phyloP scores from a whole-genome alignment of 2,888 invertebrate genomes.

The Gymnocheta viridis region DNA sequence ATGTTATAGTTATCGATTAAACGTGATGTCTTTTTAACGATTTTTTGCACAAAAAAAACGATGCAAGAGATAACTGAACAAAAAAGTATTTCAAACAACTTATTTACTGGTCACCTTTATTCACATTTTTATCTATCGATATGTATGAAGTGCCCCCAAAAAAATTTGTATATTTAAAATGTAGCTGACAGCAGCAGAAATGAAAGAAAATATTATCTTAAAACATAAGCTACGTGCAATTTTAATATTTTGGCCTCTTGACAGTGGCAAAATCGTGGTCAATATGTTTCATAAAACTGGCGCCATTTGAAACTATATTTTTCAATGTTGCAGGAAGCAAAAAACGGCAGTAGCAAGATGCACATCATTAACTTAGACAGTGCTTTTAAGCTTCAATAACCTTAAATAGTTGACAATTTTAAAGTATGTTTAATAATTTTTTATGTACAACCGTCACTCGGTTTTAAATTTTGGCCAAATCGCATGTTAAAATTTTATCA shows the following conservation, averaged over 20 bases:
- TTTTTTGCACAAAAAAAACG: no score
- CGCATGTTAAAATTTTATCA: neutral
- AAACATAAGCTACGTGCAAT: slow-evolving; percentile 63
- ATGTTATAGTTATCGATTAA: no score
- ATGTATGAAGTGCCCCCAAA: slow-evolving; percentile 33
- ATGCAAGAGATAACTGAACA: no score
- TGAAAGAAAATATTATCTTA: slow-evolving; percentile 48
- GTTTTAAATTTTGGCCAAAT: slow-evolving; percentile 1
- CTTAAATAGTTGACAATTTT: slow-evolving; percentile 12
- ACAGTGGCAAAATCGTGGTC: slow-evolving; percentile 66
- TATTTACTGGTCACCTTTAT: slow-evolving; percentile 35
- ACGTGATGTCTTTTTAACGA: no score
- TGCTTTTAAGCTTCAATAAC: slow-evolving; percentile 46
- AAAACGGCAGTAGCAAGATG: slow-evolving; percentile 17
- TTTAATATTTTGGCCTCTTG: slow-evolving; percentile 67
- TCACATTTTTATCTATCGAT: neutral
- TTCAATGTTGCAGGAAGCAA: neutral
- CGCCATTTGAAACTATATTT: slow-evolving; percentile 44
- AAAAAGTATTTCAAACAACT: neutral
- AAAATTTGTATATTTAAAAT: slow-evolving; percentile 65
- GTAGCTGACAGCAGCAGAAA: slow-evolving; percentile 11
- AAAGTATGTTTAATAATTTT: neutral
- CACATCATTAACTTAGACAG: slow-evolving; percentile 62
- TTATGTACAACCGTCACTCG: neutral
- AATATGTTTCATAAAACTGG: slow-evolving; percentile 67